Percentiles rank a stretch among this genome's conserved stretches.
Evolutionary conservation across 64 coral and sea anemone genomes (phyloP).

Genomic region (Montipora capricornis): DNA sequence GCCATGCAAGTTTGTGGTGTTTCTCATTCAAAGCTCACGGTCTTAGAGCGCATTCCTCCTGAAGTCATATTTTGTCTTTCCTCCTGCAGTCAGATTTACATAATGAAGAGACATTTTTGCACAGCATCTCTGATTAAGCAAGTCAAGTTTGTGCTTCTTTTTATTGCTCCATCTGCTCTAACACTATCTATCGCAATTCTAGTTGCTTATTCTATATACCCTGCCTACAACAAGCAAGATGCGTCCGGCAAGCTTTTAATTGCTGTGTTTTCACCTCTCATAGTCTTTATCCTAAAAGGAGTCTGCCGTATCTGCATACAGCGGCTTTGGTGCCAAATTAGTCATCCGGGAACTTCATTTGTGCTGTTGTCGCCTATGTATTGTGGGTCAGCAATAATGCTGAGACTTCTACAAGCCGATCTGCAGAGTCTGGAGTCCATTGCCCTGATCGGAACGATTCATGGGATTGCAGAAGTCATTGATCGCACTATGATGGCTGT

Average conservation of each 20-base stretch:
- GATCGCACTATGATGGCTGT: slow-evolving; percentile 17
- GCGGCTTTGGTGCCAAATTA: slow-evolving; percentile 14
- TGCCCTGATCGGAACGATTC: slow-evolving; percentile 8
- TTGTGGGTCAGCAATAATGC: slow-evolving; percentile 23
- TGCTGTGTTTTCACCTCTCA: neutral
- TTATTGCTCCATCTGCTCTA: neutral
- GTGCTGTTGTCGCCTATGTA: neutral
- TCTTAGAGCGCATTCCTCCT: neutral
- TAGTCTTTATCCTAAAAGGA: neutral
- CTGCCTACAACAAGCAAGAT: slow-evolving; percentile 17
- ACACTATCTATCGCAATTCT: neutral
- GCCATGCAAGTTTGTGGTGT: neutral
- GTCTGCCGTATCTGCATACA: neutral
- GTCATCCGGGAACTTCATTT: slow-evolving; percentile 34
- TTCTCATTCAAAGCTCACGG: neutral
- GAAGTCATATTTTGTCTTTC: neutral
- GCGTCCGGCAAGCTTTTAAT: neutral
- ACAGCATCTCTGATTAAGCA: neutral
- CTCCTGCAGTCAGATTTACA: neutral
- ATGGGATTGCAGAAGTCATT: slow-evolving; percentile 19
- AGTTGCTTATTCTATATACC: neutral
- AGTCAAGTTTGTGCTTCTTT: neutral
- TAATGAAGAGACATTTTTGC: neutral
- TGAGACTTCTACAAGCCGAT: slow-evolving; percentile 38
- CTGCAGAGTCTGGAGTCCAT: neutral